Evolutionary conservation across 2,113 vertebrate species (phyloP), one percentile per base, ranked within the genome.

Genomic region (Eupsittula cactorum): DNA sequence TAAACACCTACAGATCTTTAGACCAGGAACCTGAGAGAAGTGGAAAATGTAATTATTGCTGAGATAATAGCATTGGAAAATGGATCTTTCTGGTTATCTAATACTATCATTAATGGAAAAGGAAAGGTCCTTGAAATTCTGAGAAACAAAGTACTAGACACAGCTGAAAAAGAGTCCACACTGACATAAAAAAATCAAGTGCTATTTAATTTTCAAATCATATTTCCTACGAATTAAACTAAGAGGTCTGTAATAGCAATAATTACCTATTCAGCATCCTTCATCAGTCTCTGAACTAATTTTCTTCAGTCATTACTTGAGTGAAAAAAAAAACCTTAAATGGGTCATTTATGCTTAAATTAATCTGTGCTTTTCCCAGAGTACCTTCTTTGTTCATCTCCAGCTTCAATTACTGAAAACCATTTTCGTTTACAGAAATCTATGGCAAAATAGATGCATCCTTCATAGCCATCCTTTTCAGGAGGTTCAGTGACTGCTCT

Each of bases 171-270:
- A 64, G 14, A 91, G 65, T 93, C 77, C 77, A 91, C 49, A 52
- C 11, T 79, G 70, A 82, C 91, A 60, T 41, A 14, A 83, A 92
- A 90, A 70, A 93, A 64, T 33, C 44, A 95, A 95, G 74, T 93
- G 62, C 67, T 92, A 82, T 89, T 96, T 94, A 90, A 96, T 93
- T 98, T 95, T 95, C 82, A 95, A 96, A 60, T 95, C 73, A 89
- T 86, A 86, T 95, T 93, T 93, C 86, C 96, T 94, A 88, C 65
- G 93, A 97, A 96, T 95, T 96, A 95, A 97, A 94, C 71, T 24
- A 91, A 96, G 91, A 95, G 67, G 88, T 94, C 92, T 94, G 62
- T 74, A 96, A 93, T 95, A 97, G 84, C 20, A 75, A 75, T 96
- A 95, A 88, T 93, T 96, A 90, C 82, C 88, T 73, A 91, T 90